Evolutionary conservation across 2,797 vertebrate species (phyloP), one percentile per base, ranked within the genome.

Genomic region (Galaxias olidus): DNA sequence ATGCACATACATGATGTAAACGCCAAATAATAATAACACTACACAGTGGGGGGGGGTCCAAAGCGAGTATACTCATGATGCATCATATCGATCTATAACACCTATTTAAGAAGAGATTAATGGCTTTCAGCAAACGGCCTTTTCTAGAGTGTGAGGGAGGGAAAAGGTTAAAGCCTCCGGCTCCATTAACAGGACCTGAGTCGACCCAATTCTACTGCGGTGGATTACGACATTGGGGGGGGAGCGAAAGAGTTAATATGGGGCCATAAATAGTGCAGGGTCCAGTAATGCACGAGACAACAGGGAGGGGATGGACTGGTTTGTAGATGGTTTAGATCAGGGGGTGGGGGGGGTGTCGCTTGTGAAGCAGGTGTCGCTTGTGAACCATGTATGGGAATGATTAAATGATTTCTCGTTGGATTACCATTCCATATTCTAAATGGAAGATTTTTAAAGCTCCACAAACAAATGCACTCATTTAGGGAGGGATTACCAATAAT

Each of bases 341-440:
- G 74, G 63, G 71, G 53, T 68, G 65, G 81, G 69, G 75, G 79
- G 50, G 65, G 76, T 57, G 51, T 63, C 68, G 71, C 18, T 59
- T 77, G 77, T 72, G 79, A 81, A 67, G 61, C 59, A 15, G 47
- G 18, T 0, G 10, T 44, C 19, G 13, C 9, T 64, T 52, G 73
- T 77, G 52, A 5, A 10, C 73, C n/a, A n/a, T 82, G 69, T 66
- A 85, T 41, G 65, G 81, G 68, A 90, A 89, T 87, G 83, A 92
- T 91, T 92, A 91, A 87, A 89, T 90, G 76, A 89, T 87, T 89
- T 84, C 83, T 76, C 13, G 62, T 61, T 82, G 90, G 90, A 92
- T 93, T 92, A 92, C 72, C 83, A 88, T 90, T 92, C 92, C 92
- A 93, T 93, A 93, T 92, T 92, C 89, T 90, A 92, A 92, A 92